phyloP scores from a whole-genome alignment of 1,140 invertebrate genomes.

The Dreissena polymorpha region DNA sequence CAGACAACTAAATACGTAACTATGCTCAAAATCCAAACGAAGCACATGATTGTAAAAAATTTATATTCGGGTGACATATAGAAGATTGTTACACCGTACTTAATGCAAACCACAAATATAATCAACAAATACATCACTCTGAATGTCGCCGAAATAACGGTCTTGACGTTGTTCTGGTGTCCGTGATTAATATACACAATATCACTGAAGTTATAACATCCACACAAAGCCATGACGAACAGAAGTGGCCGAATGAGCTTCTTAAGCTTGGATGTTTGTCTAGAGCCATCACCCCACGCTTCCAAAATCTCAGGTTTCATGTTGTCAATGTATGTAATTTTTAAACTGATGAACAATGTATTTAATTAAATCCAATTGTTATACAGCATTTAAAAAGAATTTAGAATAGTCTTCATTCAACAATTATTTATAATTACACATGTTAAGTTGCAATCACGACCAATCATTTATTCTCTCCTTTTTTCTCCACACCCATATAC shows the following conservation, averaged over 20 bases:
- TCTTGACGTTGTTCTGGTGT: background rate
- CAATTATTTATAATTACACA: too few relatives aligned
- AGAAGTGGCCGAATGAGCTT: slow-evolving; percentile 19
- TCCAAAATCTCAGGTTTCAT: background rate
- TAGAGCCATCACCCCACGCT: background rate
- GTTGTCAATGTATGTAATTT: too few relatives aligned
- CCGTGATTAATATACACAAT: background rate
- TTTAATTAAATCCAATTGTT: too few relatives aligned
- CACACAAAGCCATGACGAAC: slow-evolving; percentile 3
- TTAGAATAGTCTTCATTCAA: too few relatives aligned
- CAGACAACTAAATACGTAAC: background rate
- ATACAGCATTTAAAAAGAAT: too few relatives aligned
- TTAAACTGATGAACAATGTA: too few relatives aligned
- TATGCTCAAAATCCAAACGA: background rate
- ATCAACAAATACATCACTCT: background rate
- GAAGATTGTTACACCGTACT: slow-evolving; percentile 3
- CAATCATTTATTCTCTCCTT: too few relatives aligned
- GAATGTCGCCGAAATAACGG: background rate
- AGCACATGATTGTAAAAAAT: background rate
- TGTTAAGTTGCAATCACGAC: too few relatives aligned
- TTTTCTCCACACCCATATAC: too few relatives aligned
- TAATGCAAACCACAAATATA: background rate
- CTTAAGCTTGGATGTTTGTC: background rate
- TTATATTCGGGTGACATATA: background rate
- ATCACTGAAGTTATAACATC: slow-evolving; percentile 32